phyloP scores from a whole-genome alignment of 2,888 invertebrate species.

The Copidosoma aretas region DNA sequence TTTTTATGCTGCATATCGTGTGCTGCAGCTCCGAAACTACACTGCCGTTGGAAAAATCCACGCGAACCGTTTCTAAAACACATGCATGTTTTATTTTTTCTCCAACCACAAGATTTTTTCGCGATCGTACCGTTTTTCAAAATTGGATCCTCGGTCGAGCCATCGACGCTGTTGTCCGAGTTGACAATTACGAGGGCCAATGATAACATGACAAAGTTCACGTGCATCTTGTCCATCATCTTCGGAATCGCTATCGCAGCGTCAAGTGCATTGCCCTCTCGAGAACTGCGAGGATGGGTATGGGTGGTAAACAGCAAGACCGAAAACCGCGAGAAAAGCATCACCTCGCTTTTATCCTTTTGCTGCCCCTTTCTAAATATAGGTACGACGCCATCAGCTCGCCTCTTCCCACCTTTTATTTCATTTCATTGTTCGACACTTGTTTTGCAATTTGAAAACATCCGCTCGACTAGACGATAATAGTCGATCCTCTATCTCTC shows the following conservation, averaged over 20 bases:
- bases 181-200: not conserved
- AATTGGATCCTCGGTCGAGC: not conserved
- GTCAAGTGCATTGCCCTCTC: slow-evolving; percentile 24
- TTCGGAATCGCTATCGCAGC: not conserved
- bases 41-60: slow-evolving; percentile 29
- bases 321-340: no score
- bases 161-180: not conserved
- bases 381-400: no score
- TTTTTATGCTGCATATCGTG: slow-evolving; percentile 59
- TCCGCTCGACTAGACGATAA: no score
- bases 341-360: no score
- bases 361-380: no score
- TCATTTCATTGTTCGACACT: not conserved
- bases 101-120: no score
- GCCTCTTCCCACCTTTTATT: no score
- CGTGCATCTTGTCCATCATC: not conserved
- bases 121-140: slow-evolving; percentile 8
- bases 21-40: slow-evolving; percentile 58
- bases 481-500: no score
- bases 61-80: no score
- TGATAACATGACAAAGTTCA: slow-evolving; percentile 1
- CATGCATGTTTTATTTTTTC: no score
- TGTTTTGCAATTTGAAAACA: no score
- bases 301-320: no score
- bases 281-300: not conserved